Percentiles rank a stretch among this genome's conserved stretches.
Evolutionary conservation across 2,888 invertebrate genomes (phyloP).

Genomic region (Spodoptera exigua): DNA sequence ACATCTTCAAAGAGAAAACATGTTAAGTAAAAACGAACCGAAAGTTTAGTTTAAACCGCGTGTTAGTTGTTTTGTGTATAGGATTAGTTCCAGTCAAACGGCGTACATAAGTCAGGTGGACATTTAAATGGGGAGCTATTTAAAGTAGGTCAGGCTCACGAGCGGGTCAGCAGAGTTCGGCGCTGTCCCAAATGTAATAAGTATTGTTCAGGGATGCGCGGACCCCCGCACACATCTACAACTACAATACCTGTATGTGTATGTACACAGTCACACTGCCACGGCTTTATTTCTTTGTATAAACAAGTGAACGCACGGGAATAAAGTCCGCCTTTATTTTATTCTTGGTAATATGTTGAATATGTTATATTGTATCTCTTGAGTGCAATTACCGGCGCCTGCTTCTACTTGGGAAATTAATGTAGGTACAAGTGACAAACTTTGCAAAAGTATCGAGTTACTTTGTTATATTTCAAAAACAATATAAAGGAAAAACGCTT

Average conservation of each 20-base stretch:
- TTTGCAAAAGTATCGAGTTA: no score
- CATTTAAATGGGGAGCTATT: slow-evolving; percentile 32
- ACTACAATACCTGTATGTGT: not conserved
- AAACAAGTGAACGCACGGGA: slow-evolving; percentile 17
- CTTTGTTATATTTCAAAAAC: no score
- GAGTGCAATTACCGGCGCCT: slow-evolving; percentile 18
- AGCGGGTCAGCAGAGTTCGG: slow-evolving; percentile 40
- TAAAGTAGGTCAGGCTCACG: slow-evolving; percentile 45
- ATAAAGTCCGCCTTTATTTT: slow-evolving; percentile 19
- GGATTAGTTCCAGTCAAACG: slow-evolving; percentile 29
- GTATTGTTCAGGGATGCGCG: slow-evolving; percentile 41
- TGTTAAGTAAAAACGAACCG: not conserved
- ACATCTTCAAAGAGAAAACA: no score
- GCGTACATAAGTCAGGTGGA: slow-evolving; percentile 23
- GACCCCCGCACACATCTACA: slow-evolving; percentile 27
- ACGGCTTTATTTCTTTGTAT: slow-evolving; percentile 11
- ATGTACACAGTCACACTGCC: no score
- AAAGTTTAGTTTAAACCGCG: slow-evolving; percentile 2
- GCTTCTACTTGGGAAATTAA: slow-evolving; percentile 22
- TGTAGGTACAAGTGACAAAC: slow-evolving; percentile 16
- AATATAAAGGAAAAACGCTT: no score
- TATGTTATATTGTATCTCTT: slow-evolving; percentile 15
- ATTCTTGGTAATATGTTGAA: slow-evolving; percentile 25
- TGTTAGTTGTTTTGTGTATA: slow-evolving; percentile 3
- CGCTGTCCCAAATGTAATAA: slow-evolving; percentile 47